Evolutionary conservation across 1,140 invertebrate genomes (phyloP).

Genomic region (Elymnias hypermnestra): DNA sequence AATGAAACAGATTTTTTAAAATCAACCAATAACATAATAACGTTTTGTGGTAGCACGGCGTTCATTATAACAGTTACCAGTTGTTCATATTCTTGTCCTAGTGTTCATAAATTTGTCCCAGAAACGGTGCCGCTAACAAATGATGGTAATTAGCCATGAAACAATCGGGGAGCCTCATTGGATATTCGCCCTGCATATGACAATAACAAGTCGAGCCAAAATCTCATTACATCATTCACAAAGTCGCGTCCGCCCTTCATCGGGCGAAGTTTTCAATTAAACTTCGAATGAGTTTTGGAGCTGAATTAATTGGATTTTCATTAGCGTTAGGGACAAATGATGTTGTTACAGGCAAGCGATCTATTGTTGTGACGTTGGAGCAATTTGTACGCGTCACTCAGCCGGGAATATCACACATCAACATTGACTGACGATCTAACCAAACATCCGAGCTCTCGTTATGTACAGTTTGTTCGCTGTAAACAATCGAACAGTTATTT

Average conservation of each 20-base stretch:
- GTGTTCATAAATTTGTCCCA: constrained; percentile 19
- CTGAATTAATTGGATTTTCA: constrained; percentile 73
- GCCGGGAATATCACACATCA: constrained; percentile 44
- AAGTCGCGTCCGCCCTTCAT: constrained; percentile 48
- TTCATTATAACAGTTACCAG: no score
- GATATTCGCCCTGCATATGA: constrained; percentile 47
- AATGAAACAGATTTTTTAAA: no score
- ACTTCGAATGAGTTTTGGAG: constrained; percentile 71
- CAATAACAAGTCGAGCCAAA: constrained; percentile 60
- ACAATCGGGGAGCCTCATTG: constrained; percentile 33
- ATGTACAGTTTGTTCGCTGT: not conserved
- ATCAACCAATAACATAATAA: no score
- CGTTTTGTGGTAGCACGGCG: no score
- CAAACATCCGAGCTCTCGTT: constrained; percentile 10
- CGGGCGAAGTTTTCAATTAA: constrained; percentile 70
- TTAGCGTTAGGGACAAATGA: constrained; percentile 71
- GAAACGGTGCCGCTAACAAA: constrained; percentile 39
- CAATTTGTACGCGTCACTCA: constrained; percentile 65
- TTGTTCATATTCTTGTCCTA: constrained; percentile 5
- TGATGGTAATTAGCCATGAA: constrained; percentile 50
- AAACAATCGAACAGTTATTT: constrained; percentile 1
- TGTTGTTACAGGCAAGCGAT: constrained; percentile 65
- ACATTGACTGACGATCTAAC: constrained; percentile 26
- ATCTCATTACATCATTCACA: constrained; percentile 69
- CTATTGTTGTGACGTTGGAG: constrained; percentile 51